Conservation (phyloP, 2,888 invertebrate species). For the Eurois occulta region DNA sequence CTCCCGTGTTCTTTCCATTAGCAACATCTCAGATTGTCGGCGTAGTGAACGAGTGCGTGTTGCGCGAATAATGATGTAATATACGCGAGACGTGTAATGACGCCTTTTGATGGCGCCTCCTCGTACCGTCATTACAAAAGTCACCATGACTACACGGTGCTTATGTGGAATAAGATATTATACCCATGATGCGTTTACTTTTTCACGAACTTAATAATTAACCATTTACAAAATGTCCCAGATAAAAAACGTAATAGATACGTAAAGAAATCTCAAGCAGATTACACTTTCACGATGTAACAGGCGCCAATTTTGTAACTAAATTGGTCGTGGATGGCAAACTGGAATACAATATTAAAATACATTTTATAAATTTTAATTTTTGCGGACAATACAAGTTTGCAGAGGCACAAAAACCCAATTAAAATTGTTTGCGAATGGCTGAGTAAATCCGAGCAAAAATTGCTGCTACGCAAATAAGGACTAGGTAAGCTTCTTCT, state of each 20-base stretch:
- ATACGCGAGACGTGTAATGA: constrained; percentile 85
- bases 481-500: constrained; percentile 85
- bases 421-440: constrained; percentile 89
- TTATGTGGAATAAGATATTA: constrained; percentile 80
- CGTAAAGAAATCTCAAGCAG: constrained; percentile 48
- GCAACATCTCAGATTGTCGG: constrained; percentile 87
- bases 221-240: constrained; percentile 55
- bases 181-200: constrained; percentile 78
- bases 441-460: constrained; percentile 85
- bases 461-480: constrained; percentile 85
- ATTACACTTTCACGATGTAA: constrained; percentile 50
- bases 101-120: constrained; percentile 82
- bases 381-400: constrained; percentile 82
- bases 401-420: constrained; percentile 85
- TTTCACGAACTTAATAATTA: constrained; percentile 71
- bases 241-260: constrained; percentile 48
- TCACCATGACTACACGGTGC: constrained; percentile 81
- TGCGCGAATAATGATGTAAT: constrained; percentile 85
- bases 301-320: constrained; percentile 27
- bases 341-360: constrained; percentile 61
- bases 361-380: constrained; percentile 73
- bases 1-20: constrained; percentile 88
- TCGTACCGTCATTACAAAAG: constrained; percentile 83
- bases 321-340: constrained; percentile 52
- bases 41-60: constrained; percentile 79